A percentile compares a stretch with the other conserved stretches of the same genome.
These are phyloP conservation scores for Mystacides longicornis DNA, from an alignment of 2,888 invertebrate genomes.

Conservation along the genomic window DNA sequence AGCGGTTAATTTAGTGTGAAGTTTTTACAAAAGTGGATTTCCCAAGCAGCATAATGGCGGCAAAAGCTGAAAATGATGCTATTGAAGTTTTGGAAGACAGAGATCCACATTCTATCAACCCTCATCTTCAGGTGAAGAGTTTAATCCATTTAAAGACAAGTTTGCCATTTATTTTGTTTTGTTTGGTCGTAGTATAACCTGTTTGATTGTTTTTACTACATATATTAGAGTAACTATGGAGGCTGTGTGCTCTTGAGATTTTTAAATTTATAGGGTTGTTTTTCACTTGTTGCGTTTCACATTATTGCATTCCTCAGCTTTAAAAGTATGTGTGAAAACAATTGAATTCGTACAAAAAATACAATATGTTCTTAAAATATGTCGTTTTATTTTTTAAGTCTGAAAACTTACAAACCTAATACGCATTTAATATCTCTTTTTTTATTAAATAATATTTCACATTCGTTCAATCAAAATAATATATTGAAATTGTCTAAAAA, in stretches of 20 bases:
- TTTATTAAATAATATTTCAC: no score
- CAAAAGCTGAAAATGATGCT: conserved; percentile 40
- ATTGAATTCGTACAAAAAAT: no score
- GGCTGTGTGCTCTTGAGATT: no score
- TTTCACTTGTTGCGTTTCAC: neutral
- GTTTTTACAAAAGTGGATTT: neutral
- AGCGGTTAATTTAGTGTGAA: neutral
- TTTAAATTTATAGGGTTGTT: no score
- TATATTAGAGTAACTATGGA: neutral
- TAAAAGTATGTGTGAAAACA: no score
- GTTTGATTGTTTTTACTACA: neutral
- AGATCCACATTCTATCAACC: conserved; percentile 63
- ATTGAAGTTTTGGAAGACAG: conserved; percentile 55
- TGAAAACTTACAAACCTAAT: no score
- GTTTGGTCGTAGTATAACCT: neutral
- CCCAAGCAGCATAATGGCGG: conserved; percentile 5
- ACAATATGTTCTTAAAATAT: no score
- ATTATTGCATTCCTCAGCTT: no score
- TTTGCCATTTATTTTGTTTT: neutral
- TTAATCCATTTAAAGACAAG: neutral
- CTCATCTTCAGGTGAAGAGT: conserved; percentile 57
- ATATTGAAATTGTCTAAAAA: no score
- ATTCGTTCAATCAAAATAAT: no score
- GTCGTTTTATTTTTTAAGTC: no score
- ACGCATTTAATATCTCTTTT: no score